phyloP scores from a whole-genome alignment of 2,113 vertebrate genomes.

The Stercorarius parasiticus region DNA sequence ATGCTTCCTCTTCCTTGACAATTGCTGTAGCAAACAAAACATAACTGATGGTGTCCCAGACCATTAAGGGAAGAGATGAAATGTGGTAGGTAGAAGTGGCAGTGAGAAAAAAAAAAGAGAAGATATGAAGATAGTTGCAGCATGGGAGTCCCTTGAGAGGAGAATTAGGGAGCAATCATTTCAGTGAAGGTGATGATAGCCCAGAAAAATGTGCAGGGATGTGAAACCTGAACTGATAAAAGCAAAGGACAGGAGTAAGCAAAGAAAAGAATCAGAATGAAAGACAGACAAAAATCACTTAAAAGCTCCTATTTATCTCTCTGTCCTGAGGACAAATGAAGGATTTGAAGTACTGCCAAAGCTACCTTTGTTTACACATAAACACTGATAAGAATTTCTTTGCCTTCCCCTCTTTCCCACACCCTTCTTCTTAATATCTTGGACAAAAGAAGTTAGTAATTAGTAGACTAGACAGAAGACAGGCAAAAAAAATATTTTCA shows the following conservation, averaged over 20 bases:
- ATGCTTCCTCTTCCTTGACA: slow-evolving; percentile 5
- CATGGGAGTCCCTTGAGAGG: not conserved
- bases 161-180: not conserved
- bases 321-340: slow-evolving; percentile 11
- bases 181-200: not conserved
- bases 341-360: slow-evolving; percentile 42
- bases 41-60: not conserved
- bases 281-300: not conserved
- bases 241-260: not conserved
- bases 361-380: not conserved
- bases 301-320: not conserved
- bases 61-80: not conserved
- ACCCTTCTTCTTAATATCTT: not conserved
- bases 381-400: not conserved
- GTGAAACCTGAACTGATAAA: not conserved
- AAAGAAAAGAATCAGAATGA: not conserved
- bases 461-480: not conserved
- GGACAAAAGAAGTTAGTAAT: not conserved
- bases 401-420: not conserved
- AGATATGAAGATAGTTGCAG: not conserved
- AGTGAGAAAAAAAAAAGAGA: not conserved
- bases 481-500: not conserved
- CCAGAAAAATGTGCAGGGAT: not conserved
- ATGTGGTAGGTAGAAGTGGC: not conserved
- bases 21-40: not conserved